These are phyloP conservation scores for Caenorhabditis doughertyi DNA, from an alignment of 2,888 invertebrate species.

Conservation along the genomic window DNA sequence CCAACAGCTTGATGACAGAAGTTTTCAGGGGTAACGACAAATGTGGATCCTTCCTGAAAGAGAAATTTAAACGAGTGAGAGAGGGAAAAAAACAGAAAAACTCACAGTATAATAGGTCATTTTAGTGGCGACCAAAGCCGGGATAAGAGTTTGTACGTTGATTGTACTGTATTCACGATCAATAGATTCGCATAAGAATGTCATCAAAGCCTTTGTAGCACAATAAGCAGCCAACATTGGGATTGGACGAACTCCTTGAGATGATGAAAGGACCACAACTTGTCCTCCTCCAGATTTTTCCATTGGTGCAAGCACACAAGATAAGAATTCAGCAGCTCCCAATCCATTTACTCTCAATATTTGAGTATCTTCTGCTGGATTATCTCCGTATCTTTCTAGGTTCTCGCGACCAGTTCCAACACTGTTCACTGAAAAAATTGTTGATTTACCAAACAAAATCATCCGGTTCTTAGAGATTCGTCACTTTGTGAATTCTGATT, in stretches of 20 bases:
- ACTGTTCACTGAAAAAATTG: slow-evolving; percentile 76
- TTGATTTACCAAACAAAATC: neutral
- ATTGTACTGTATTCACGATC: slow-evolving; percentile 80
- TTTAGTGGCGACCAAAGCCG: slow-evolving; percentile 81
- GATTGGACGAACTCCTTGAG: slow-evolving; percentile 80
- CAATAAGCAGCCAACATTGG: slow-evolving; percentile 81
- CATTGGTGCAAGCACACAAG: slow-evolving; percentile 79
- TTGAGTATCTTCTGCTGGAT: slow-evolving; percentile 77
- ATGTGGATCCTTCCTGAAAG: slow-evolving; percentile 77
- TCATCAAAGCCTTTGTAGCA: slow-evolving; percentile 80
- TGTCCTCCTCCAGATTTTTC: slow-evolving; percentile 81
- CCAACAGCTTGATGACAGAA: slow-evolving; percentile 79
- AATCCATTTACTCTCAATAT: slow-evolving; percentile 80
- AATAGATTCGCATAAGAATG: slow-evolving; percentile 79
- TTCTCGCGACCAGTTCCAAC: slow-evolving; percentile 81
- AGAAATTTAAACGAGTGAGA: too few species aligned
- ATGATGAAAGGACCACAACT: slow-evolving; percentile 80
- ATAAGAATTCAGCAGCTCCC: slow-evolving; percentile 80
- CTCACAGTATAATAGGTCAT: slow-evolving; percentile 81
- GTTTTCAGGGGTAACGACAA: slow-evolving; percentile 79
- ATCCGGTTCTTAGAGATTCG: neutral
- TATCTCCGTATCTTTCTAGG: slow-evolving; percentile 80
- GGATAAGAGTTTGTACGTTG: slow-evolving; percentile 80
- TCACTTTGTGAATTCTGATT: neutral
- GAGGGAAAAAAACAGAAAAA: neutral